Evolutionary conservation across 1,140 invertebrate species (phyloP).

Genomic region (Meteorus sp.): DNA sequence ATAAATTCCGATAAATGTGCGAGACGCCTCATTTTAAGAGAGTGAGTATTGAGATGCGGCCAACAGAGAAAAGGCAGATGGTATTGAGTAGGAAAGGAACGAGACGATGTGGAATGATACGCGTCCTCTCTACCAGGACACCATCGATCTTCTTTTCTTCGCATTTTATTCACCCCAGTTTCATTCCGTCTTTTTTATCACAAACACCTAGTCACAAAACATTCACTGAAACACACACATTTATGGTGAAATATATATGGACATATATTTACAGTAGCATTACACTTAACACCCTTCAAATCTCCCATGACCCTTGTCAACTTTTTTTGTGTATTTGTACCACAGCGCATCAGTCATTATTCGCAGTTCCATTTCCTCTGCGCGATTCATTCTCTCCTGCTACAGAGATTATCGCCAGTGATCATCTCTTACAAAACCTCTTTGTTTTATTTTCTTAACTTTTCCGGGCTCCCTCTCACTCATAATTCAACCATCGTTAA

Average conservation of each 20-base stretch:
- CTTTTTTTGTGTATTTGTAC: conserved; percentile 22
- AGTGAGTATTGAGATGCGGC: neutral
- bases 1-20: neutral
- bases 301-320: neutral
- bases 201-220: neutral
- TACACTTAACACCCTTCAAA: neutral
- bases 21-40: neutral
- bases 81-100: neutral
- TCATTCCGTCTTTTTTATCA: neutral
- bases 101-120: neutral
- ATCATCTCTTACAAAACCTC: neutral
- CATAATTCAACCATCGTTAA: no score
- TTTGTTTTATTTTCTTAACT: neutral
- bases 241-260: neutral
- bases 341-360: conserved; percentile 21
- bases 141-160: conserved; percentile 8
- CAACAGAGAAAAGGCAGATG: neutral
- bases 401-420: conserved; percentile 9
- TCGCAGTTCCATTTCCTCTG: neutral
- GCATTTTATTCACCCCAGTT: neutral
- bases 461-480: neutral
- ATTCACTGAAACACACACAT: neutral
- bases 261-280: neutral
- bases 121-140: neutral
- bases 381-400: conserved; percentile 4